Percentiles rank a stretch among this genome's conserved stretches.
Evolutionary conservation across 2,797 vertebrate species (phyloP).

Genomic region (Galaxias olidus): DNA sequence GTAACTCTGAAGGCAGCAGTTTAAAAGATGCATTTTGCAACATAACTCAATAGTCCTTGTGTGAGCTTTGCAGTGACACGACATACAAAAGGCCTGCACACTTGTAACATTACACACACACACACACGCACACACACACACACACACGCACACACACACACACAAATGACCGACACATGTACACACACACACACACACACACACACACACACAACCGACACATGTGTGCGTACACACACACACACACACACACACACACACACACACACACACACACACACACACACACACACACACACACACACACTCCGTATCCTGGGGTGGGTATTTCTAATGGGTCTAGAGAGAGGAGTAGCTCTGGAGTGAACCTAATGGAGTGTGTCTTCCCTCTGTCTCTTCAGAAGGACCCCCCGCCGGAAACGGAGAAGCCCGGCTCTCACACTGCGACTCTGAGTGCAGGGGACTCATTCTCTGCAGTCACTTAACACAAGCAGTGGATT

Average conservation of each 20-base stretch:
- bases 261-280: not conserved
- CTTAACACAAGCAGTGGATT: too few species aligned
- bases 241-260: not conserved
- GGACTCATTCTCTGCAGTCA: too few species aligned
- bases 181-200: not conserved
- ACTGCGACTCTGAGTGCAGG: too few species aligned
- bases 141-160: not conserved
- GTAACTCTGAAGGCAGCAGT: too few species aligned
- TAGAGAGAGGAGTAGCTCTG: constrained; percentile 47
- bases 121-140: too few species aligned
- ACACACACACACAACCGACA: not conserved
- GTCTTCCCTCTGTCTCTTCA: constrained; percentile 57
- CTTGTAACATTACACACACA: too few species aligned
- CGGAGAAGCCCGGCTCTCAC: constrained; percentile 31
- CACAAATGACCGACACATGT: too few species aligned
- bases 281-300: constrained; percentile 4
- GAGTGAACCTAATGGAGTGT: constrained; percentile 67
- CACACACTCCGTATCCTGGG: constrained; percentile 19
- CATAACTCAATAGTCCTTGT: too few species aligned
- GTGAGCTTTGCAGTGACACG: too few species aligned
- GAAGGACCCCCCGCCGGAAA: constrained; percentile 58
- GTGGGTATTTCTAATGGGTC: constrained; percentile 31
- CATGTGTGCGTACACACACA: not conserved
- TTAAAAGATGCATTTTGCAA: too few species aligned
- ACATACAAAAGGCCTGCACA: too few species aligned